Conservation (phyloP, 2,888 invertebrate genomes). For the Oscheius sp. region DNA sequence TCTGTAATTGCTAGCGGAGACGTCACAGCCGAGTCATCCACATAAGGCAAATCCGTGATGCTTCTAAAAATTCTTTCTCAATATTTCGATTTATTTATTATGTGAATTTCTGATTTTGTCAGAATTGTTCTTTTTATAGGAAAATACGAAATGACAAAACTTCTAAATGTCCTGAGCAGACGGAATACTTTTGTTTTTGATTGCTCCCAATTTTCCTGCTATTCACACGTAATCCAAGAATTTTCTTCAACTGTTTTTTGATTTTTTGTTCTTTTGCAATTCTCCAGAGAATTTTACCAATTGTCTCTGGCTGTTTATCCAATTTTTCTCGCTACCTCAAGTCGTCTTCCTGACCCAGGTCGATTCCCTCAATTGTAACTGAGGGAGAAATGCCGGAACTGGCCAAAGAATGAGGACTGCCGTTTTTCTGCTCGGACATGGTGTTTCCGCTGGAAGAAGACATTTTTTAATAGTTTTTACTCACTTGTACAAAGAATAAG, state of each 20-base stretch:
- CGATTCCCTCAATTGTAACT: conserved; percentile 29
- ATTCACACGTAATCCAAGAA: no score
- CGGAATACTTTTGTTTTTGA: background rate
- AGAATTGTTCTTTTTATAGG: background rate
- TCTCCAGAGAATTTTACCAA: background rate
- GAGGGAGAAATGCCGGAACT: conserved; percentile 38
- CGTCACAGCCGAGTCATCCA: conserved; percentile 26
- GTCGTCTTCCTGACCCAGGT: conserved; percentile 18
- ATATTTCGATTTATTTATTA: background rate
- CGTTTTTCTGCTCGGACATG: conserved; percentile 8
- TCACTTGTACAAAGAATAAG: conserved; percentile 11
- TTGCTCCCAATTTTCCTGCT: background rate
- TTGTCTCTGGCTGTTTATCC: no score
- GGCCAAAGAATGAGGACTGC: conserved; percentile 12
- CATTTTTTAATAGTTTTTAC: background rate
- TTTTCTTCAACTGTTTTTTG: background rate
- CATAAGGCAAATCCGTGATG: conserved; percentile 24
- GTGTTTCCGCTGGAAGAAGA: conserved; percentile 20
- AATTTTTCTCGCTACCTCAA: background rate
- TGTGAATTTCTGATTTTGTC: background rate
- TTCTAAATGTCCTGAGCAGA: background rate
- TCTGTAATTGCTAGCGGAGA: conserved; percentile 27
- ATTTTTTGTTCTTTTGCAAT: background rate
- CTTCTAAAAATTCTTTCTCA: conserved; percentile 13
- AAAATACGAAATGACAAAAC: no score